phyloP scores from a whole-genome alignment of 2,888 invertebrate genomes.

The Thymelicus lineola region DNA sequence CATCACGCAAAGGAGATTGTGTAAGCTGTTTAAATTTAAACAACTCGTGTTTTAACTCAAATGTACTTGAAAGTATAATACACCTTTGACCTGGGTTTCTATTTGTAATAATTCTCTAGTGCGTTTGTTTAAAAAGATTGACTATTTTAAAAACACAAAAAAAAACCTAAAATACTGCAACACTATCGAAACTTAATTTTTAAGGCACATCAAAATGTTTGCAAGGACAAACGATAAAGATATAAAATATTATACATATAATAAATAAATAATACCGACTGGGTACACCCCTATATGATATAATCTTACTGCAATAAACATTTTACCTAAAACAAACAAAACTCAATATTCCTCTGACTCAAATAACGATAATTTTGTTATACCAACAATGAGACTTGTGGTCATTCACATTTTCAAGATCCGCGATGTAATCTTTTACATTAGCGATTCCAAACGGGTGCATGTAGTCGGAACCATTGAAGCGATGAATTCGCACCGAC shows the following conservation, averaged over 20 bases:
- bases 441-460: slow-evolving; percentile 30
- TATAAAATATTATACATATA: no score
- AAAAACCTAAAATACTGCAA: no score
- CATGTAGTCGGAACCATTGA: slow-evolving; percentile 8
- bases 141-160: no score
- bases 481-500: not conserved
- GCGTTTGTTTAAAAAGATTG: not conserved
- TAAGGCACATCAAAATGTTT: no score
- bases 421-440: slow-evolving; percentile 22
- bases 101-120: not conserved
- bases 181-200: no score
- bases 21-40: slow-evolving; percentile 36
- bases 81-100: slow-evolving; percentile 18
- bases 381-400: not conserved
- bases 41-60: slow-evolving; percentile 30
- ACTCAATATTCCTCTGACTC: no score
- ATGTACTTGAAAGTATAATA: slow-evolving; percentile 16
- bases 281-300: no score
- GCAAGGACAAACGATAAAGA: no score
- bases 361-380: not conserved
- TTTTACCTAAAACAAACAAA: no score
- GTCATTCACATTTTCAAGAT: slow-evolving; percentile 28
- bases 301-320: no score
- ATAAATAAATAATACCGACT: no score
- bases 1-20: slow-evolving; percentile 38